Evolutionary conservation across 2,888 invertebrate genomes (phyloP).

Genomic region (Esperia sulphurella): DNA sequence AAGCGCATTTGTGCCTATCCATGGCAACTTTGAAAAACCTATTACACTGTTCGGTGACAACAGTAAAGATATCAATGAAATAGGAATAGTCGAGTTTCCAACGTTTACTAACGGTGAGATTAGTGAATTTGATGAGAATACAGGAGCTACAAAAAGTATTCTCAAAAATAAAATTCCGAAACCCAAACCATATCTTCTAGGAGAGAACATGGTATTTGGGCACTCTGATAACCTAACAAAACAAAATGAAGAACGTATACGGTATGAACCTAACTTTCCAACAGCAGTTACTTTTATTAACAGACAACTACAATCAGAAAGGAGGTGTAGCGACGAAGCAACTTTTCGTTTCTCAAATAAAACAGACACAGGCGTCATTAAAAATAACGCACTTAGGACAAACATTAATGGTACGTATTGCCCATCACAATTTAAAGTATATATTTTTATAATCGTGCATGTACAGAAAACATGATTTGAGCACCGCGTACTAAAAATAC

Average conservation of each 20-base stretch:
- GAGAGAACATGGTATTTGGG: slow-evolving; percentile 81
- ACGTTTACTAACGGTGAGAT: slow-evolving; percentile 34
- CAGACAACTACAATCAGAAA: slow-evolving; percentile 51
- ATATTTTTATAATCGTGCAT: too few species aligned
- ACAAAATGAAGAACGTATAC: slow-evolving; percentile 21
- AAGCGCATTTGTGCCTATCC: slow-evolving; percentile 70
- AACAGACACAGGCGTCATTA: slow-evolving; percentile 27
- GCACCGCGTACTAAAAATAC: too few species aligned
- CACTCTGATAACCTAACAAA: slow-evolving; percentile 27
- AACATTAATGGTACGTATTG: slow-evolving; percentile 46
- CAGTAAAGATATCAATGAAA: slow-evolving; percentile 34
- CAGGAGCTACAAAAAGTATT: slow-evolving; percentile 82
- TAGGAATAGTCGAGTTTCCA: slow-evolving; percentile 25
- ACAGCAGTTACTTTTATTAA: slow-evolving; percentile 62
- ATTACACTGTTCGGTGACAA: slow-evolving; percentile 83
- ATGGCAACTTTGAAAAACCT: slow-evolving; percentile 68
- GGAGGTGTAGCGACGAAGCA: slow-evolving; percentile 34
- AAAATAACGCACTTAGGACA: slow-evolving; percentile 41
- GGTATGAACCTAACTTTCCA: slow-evolving; percentile 27
- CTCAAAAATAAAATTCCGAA: slow-evolving; percentile 86
- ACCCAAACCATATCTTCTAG: slow-evolving; percentile 86
- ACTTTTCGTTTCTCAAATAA: slow-evolving; percentile 30
- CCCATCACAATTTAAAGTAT: too few species aligned
- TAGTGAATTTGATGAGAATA: slow-evolving; percentile 72
- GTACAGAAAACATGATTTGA: too few species aligned